Evolutionary conservation across 2,888 invertebrate genomes (phyloP), one percentile per base, ranked within the genome.

Genomic region (Physocephala rufipes): DNA sequence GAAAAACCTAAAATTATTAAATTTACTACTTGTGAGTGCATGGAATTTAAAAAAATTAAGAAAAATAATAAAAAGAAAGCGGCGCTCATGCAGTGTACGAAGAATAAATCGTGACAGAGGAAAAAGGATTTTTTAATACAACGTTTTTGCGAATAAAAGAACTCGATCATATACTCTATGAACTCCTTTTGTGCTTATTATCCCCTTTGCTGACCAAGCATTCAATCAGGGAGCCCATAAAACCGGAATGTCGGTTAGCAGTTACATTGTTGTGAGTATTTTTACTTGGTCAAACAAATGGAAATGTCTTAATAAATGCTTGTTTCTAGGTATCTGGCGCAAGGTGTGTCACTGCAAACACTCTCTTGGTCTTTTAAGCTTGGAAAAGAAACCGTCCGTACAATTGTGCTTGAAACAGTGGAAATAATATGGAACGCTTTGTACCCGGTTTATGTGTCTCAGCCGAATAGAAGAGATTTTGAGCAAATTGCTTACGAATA

Each of bases 361-460:
- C 2, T 69, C 28, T 68, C 73, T 2, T 73, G 65, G 65, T 68
- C 61, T 5, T 73, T 71, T n/a, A 61, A 71, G 19, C 16, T 71
- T 21, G 68, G 71, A 16, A 73, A 65, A 55, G 68, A 67, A 43
- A 65, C 69, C 21, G 62, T 71, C 5, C 66, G 61, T 15, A 21
- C 36, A 19, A 71, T 71, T 49, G 55, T 73, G 21, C 30, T 64
- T 51, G 67, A 73, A 30, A 45, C 70, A 13, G 28, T 64, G 13
- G 71, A 64, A 15, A 47, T 71, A 30, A 2, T 71, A 16, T 68
- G 67, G 67, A 71, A 28, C 45, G 58, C 63, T 16, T 58, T 63
- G n/a, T 55, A n/a, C 28, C 55, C 30, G 36, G 21, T 71, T 26
- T 71, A 71, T 49, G 68, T 59, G 16, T 45, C 64, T 19, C 24